Evolutionary conservation across 2,113 vertebrate species (phyloP).

Genomic region (Carlito syrichta): DNA sequence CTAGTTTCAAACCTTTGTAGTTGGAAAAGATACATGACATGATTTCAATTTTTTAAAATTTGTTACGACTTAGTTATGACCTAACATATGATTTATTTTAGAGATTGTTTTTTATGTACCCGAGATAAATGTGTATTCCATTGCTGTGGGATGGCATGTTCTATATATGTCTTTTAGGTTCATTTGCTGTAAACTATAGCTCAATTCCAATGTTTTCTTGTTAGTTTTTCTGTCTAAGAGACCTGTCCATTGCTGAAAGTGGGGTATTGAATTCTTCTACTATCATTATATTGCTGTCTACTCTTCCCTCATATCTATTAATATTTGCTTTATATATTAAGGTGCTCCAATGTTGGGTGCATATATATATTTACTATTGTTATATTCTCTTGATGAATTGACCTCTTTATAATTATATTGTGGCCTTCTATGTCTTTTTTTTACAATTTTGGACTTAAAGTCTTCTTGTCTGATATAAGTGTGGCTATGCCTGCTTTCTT

Average conservation of each 20-base stretch:
- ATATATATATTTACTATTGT: background rate
- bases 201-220: background rate
- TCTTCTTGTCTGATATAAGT: background rate
- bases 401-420: background rate
- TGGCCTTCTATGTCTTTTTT: background rate
- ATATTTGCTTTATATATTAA: background rate
- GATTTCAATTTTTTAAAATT: background rate
- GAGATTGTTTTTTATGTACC: background rate
- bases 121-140: background rate
- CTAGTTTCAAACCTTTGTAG: background rate
- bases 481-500: background rate
- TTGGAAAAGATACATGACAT: background rate
- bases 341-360: background rate
- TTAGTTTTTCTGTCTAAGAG: background rate
- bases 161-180: background rate
- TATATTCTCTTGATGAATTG: background rate
- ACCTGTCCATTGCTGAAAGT: background rate
- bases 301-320: background rate
- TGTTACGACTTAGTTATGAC: background rate
- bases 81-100: background rate
- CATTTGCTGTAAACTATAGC: background rate
- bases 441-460: background rate
- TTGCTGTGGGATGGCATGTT: background rate
- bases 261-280: background rate
- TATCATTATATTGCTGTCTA: background rate